Conservation (phyloP, 2,797 vertebrate genomes). For the Oophaga sylvatica region DNA sequence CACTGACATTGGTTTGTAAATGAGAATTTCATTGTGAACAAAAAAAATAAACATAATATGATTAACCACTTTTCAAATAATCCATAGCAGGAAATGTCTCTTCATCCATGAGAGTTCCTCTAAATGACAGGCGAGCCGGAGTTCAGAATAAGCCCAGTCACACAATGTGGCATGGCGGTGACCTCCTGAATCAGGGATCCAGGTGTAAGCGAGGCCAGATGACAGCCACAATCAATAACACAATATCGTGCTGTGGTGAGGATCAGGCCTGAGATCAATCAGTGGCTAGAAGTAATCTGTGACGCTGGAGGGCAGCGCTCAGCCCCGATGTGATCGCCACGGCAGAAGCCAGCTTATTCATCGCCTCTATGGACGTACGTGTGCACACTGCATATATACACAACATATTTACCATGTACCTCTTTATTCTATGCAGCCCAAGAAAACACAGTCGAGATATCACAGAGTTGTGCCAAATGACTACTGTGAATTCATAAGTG, state of each 20-base stretch:
- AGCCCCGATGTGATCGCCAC: not conserved
- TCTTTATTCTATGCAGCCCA: no score
- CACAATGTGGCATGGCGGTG: not conserved
- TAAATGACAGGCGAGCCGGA: not conserved
- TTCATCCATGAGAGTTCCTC: not conserved
- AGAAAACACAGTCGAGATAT: no score
- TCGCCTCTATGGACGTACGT: not conserved
- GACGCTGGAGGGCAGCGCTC: slow-evolving; percentile 8
- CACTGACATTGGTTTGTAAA: not conserved
- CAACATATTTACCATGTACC: no score
- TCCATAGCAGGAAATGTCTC: not conserved
- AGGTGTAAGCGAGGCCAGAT: not conserved
- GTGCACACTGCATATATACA: no score
- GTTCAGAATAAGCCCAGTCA: not conserved
- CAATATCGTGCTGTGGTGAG: slow-evolving; percentile 12
- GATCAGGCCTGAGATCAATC: slow-evolving; percentile 39
- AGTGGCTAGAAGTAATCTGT: slow-evolving; percentile 23
- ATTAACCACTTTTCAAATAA: not conserved
- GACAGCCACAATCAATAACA: slow-evolving; percentile 41
- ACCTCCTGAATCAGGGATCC: not conserved
- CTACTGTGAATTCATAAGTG: no score
- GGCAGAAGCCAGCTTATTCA: not conserved
- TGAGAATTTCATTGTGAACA: not conserved
- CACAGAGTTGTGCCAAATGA: no score
- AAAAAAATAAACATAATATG: not conserved